Percentiles rank a stretch among this genome's conserved stretches.
These are phyloP conservation scores for Antitype chi DNA, from an alignment of 2,888 invertebrate species.

Conservation along the genomic window DNA sequence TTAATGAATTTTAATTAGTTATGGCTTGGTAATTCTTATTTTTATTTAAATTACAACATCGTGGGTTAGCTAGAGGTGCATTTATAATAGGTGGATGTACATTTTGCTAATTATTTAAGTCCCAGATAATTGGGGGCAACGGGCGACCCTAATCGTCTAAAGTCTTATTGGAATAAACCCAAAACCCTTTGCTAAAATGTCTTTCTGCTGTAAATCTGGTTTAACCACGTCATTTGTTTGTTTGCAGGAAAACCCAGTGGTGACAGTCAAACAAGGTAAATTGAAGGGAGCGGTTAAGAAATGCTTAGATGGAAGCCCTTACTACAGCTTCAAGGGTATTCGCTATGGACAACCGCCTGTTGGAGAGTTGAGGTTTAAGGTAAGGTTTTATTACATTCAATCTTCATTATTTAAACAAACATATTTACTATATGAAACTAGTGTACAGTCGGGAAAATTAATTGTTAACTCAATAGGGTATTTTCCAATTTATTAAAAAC, in stretches of 20 bases:
- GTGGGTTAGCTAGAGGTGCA: neutral
- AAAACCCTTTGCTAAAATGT: neutral
- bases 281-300: conserved; percentile 73
- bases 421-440: neutral
- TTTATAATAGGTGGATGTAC: neutral
- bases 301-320: conserved; percentile 73
- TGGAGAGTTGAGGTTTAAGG: conserved; percentile 87
- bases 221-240: neutral
- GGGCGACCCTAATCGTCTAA: neutral
- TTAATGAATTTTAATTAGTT: no score
- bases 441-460: neutral
- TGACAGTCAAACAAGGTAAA: conserved; percentile 76
- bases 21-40: neutral
- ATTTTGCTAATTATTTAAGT: neutral
- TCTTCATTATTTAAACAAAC: neutral
- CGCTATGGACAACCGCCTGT: conserved; percentile 89
- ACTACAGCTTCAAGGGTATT: conserved; percentile 84
- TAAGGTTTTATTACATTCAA: conserved; percentile 65
- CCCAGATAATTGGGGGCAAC: neutral
- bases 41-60: neutral
- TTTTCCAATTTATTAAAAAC: no score
- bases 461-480: neutral
- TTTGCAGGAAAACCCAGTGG: conserved; percentile 71
- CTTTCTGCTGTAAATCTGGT: neutral
- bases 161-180: neutral